Base-by-base conservation (phyloP, 2,888 invertebrate species). In the Trisateles emortualis region DNA sequence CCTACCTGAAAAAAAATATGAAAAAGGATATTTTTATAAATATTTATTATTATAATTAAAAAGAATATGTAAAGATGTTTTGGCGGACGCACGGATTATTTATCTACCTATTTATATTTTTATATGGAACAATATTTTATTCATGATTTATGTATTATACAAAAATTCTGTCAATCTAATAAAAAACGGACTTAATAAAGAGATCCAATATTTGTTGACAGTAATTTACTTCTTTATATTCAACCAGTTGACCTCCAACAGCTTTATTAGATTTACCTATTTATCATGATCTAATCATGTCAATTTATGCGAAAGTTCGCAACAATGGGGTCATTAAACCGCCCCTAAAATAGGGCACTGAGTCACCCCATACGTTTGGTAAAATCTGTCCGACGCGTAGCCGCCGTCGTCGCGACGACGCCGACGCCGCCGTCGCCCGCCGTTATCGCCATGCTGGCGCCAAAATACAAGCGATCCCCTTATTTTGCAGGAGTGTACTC, bases 291-390 rank as follows among this genome's bases (percentile, higher is more conserved):
- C 50, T 63, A 58, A 72, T 72, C 59, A 58, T 57, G 48, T 48
- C 46, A 56, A 57, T 64, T 64, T 65, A 64, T 56, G 44, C 55
- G 50, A 55, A 68, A 73, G 64, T 70, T 72, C 53, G 62, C 52
- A 55, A 72, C 64, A 58, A 65, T 65, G 65, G 59, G 72, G 73
- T 78, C 74, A 76, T 78, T 77, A 79, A 66, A 72, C 72, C 69
- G 49, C 57, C 75, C 68, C 61, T 72, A 80, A n/a, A 80, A 79
- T 74, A 74, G 76, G 75, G 70, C 68, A 79, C 64, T 64, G 66
- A 72, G 68, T 74, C 72, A 68, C 70, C 76, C 76, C 62, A 68
- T 60, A 60, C 65, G 72, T 68, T n/a, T 79, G 76, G 76, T 80
- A 74, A 82, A 53, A 79, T 77, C 26, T 26, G 26, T 26, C 8